Base-by-base conservation (phyloP, 2,888 invertebrate genomes). In the Cataglyphis altisquamis region DNA sequence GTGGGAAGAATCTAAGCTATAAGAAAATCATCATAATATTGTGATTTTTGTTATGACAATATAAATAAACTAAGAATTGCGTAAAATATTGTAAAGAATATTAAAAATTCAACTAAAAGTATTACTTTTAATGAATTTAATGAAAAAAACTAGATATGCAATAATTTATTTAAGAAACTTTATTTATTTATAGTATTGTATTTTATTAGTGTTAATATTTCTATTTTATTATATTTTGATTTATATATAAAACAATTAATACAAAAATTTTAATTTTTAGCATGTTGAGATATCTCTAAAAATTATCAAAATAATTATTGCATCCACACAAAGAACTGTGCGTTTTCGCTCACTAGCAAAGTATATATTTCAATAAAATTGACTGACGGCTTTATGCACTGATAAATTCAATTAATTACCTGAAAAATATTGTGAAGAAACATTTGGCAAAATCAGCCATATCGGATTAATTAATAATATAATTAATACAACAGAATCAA, bases 381-480 rank as follows among this genome's bases (percentile, higher is more conserved):
- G 45, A 3, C 5, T 15, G 45, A 45, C 63, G 32, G 32, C 10
- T 68, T 68, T 45, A 68, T 39, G 25, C 9, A 4, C 18, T 21
- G 21, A n/a, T 60, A 72, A 48, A 70, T 80, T 80, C 36, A 12
- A 48, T 25, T 48, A 2, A 32, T 70, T 45, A 62, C 2, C 32
- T 39, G 12, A 41, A 15, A 67, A 67, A 77, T 66, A 3, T 60
- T 25, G 36, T 12, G 12, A 45, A 32, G 15, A 25, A 5, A 15
- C 48, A 36, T 21, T 10, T 1, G 8, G 0, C 5, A 9, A 57
- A 68, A 70, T 25, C 12, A 41, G 15, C 0, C 4, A 25, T 60
- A 72, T 32, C 1, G 15, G 25, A 78, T 41, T 70, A 77, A 72
- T 72, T 57, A 70, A 15, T 57, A 25, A 68, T 60, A 60, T 78